Evolutionary conservation across 2,797 vertebrate genomes (phyloP), one percentile per base, ranked within the genome.

Genomic region (Semotilus atromaculatus): DNA sequence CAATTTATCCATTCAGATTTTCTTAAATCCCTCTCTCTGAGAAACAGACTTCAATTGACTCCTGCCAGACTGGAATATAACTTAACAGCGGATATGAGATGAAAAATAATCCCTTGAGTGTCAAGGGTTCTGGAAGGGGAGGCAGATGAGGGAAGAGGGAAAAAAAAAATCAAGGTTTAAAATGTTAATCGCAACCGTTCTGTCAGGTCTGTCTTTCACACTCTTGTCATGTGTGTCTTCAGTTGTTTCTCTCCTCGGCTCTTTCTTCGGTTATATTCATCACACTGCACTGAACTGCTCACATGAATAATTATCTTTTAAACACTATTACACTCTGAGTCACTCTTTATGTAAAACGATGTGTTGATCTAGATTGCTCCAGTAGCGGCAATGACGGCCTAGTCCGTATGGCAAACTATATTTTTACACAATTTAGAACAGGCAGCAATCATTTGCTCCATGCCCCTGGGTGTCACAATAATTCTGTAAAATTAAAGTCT

Each of bases 401-500:
- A 84, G 76, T 81, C 85, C 80, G 67, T 74, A 74, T 62, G 40
- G 51, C 78, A 80, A 84, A 80, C 86, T 85, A 72, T 75, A 86
- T 83, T 83, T 85, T 71, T 88, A 83, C 91, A 89, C 67, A 90
- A 91, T 92, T 91, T 88, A 83, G 84, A 90, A 87, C 90, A 91
- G 87, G 85, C 89, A 29, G 86, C 91, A 88, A 91, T 92, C 89
- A 91, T 93, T 93, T 87, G 89, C 86, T 91, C 84, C 82, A 84
- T 86, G 90, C 90, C 91, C 91, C 81, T 83, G 89, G 93, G 93
- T 87, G 88, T 92, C 80, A 21, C 88, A 88, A 86, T 92, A 88
- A 90, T 91, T 91, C 88, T 92, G 88, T 92, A 86, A 88, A 88
- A 92, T 91, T 88, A 81, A 89, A 91, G 89, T 89, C 81, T 90